Base-by-base conservation (phyloP, 2,888 invertebrate genomes). In the Axea sp. region DNA sequence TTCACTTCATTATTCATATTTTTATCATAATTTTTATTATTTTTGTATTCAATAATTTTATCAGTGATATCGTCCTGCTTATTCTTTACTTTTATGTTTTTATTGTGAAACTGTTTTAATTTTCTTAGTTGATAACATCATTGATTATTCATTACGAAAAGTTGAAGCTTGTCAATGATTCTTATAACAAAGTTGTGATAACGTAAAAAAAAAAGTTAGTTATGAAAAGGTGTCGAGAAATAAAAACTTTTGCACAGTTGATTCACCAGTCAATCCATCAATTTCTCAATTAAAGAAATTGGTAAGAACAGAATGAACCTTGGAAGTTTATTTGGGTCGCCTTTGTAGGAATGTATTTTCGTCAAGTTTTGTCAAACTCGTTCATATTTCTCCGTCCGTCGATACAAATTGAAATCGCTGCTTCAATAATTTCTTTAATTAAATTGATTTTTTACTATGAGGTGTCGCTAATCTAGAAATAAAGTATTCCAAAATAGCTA, bases 301-400 rank as follows among this genome's bases (percentile, higher is more conserved):
- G 12, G 41, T 41, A 41, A 14, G 26, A 41, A 41, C 24, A 41
- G 41, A 24, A 22, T 39, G 5, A 26, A 24, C 41, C 26, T 41
- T 41, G 41, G 26, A 41, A 41, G 41, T 41, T 41, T 41, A 41
- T 41, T 39, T 39, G 22, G 39, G 39, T 19, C 39, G 39, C 6
- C 11, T 22, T 19, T 11, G 22, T 22, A 11, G 8, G 22, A 9
- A 5, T 11, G 22, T 15, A 39, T 39, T 39, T 39, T 22, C 19
- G 39, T 39, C 28, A 28, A n/a, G 31, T 12, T 31, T 7, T 11
- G 7, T 31, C 31, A 31, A 31, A 31, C 2, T n/a, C 11, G 14
- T 14, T 31, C 12, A 31, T 31, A 31, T 31, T 31, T 31, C 6
- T 28, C 8, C 28, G 4, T 9, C 28, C 9, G 28, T 4, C 28